These are phyloP conservation scores for Drosophila anomalata DNA, from an alignment of 2,888 invertebrate species.

Conservation along the genomic window DNA sequence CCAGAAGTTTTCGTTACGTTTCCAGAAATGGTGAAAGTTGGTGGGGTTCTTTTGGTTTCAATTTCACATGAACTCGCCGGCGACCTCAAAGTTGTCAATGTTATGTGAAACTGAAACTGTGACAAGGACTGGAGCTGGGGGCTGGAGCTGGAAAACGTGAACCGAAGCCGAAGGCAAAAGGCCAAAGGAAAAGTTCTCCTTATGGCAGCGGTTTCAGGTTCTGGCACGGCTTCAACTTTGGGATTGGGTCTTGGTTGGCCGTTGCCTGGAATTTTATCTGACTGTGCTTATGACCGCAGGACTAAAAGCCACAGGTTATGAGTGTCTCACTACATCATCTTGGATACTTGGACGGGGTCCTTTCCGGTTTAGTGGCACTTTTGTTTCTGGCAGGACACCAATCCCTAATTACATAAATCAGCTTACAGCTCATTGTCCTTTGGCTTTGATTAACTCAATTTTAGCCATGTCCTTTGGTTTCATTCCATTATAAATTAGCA, in stretches of 20 bases:
- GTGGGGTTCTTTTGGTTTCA: slow-evolving; percentile 34
- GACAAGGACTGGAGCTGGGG: background rate
- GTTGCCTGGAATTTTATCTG: slow-evolving; percentile 29
- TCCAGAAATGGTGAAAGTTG: slow-evolving; percentile 31
- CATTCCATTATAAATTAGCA: background rate
- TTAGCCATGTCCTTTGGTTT: background rate
- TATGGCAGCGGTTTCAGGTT: background rate
- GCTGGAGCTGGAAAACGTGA: background rate
- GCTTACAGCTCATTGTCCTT: slow-evolving; percentile 20
- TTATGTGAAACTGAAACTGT: slow-evolving; percentile 51
- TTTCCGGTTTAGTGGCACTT: slow-evolving; percentile 49
- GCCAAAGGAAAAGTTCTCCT: slow-evolving; percentile 46
- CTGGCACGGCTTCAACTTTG: slow-evolving; percentile 58
- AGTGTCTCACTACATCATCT: slow-evolving; percentile 68
- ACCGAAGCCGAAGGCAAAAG: slow-evolving; percentile 27
- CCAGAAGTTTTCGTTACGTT: slow-evolving; percentile 54
- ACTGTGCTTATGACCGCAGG: slow-evolving; percentile 72
- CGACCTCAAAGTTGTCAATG: slow-evolving; percentile 49
- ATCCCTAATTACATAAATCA: slow-evolving; percentile 50
- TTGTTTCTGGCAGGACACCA: slow-evolving; percentile 66
- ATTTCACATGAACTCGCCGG: slow-evolving; percentile 67
- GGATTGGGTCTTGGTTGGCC: slow-evolving; percentile 56
- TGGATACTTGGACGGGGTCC: background rate
- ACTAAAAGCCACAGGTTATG: slow-evolving; percentile 76
- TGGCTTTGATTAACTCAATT: slow-evolving; percentile 25